Conservation (phyloP, 2,113 vertebrate genomes). For the Leiothrix lutea region DNA sequence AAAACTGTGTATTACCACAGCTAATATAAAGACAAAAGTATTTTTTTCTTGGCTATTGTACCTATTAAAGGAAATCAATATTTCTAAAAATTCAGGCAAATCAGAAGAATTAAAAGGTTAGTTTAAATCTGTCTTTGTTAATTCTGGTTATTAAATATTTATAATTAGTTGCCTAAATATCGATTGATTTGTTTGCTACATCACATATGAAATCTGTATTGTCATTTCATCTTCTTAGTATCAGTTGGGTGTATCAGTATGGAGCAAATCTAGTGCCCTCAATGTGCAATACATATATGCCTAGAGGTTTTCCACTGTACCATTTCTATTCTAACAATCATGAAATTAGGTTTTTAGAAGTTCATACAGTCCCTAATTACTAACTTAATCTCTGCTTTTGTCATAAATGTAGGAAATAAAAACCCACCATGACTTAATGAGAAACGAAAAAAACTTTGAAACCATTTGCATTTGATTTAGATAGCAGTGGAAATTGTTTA, state of each 20-base stretch:
- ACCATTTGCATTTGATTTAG: background rate
- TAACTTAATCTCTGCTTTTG: background rate
- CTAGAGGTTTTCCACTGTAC: background rate
- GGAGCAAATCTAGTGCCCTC: background rate
- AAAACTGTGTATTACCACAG: background rate
- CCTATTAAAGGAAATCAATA: background rate
- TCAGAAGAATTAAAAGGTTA: background rate
- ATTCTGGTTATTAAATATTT: background rate
- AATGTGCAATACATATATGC: rapidly evolving
- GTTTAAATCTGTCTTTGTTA: background rate
- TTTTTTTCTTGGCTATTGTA: background rate
- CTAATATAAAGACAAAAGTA: background rate
- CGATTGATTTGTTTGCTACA: background rate
- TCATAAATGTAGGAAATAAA: background rate
- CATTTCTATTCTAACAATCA: background rate
- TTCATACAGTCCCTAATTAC: background rate
- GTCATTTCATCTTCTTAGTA: background rate
- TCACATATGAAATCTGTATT: background rate
- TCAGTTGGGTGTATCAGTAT: background rate
- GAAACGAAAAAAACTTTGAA: background rate
- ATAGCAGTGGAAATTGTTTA: background rate
- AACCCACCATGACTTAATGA: background rate
- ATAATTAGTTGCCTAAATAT: background rate
- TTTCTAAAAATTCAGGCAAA: background rate
- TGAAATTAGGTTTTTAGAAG: background rate